phyloP scores from a whole-genome alignment of 2,888 invertebrate species.

The Eilema caniola region DNA sequence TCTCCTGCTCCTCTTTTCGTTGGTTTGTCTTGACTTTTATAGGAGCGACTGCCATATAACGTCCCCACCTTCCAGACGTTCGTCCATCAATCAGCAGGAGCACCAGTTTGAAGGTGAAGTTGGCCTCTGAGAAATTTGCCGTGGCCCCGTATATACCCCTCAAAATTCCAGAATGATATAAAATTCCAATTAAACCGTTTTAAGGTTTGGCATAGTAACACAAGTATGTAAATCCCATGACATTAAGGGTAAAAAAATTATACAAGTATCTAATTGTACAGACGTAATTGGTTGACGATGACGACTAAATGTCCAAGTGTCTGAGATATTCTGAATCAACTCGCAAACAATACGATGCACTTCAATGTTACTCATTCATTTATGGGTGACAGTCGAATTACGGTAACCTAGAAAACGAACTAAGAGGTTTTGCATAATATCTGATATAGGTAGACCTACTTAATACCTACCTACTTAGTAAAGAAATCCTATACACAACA shows the following conservation, averaged over 20 bases:
- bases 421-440: no score
- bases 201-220: not conserved
- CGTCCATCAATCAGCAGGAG: no score
- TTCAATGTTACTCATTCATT: not conserved
- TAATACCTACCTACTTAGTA: no score
- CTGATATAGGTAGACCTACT: no score
- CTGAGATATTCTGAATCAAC: not conserved
- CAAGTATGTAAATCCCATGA: not conserved
- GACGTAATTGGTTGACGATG: not conserved
- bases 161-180: not conserved
- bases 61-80: no score
- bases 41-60: no score
- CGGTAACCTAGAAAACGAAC: not conserved
- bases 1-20: no score
- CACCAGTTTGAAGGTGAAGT: no score
- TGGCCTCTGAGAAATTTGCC: no score
- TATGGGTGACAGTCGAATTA: not conserved
- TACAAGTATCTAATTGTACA: not conserved
- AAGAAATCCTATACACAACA: no score
- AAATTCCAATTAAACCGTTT: not conserved
- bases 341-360: not conserved
- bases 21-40: no score
- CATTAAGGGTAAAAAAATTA: not conserved
- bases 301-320: not conserved
- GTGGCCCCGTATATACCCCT: no score